A percentile compares a stretch with the other conserved stretches of the same genome.
phyloP scores from a whole-genome alignment of 1,140 invertebrate species.

The Calephelis virginiensis region DNA sequence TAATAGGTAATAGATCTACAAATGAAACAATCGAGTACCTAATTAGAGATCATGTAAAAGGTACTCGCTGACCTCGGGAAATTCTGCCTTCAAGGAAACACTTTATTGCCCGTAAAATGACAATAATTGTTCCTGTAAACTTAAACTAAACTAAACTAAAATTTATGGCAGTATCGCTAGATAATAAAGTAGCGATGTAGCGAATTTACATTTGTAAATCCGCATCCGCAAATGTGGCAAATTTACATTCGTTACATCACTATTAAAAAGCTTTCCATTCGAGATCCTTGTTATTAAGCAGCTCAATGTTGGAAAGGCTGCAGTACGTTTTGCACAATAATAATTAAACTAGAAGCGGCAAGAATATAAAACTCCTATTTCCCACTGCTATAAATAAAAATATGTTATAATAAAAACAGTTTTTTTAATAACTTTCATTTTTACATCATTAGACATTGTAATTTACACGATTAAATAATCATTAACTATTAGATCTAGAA shows the following conservation, averaged over 20 bases:
- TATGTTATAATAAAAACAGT: conserved; percentile 1
- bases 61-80: conserved; percentile 42
- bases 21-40: conserved; percentile 13
- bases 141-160: conserved; percentile 53
- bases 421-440: no score
- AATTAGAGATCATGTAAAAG: conserved; percentile 16
- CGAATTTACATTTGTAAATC: no score
- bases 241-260: conserved; percentile 9
- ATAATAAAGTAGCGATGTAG: not conserved
- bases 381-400: not conserved
- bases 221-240: no score
- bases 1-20: not conserved
- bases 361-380: not conserved
- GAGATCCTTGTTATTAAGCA: conserved; percentile 58
- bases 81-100: conserved; percentile 45
- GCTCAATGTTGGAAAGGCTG: conserved; percentile 48
- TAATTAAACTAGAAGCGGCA: conserved; percentile 8
- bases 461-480: no score
- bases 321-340: conserved; percentile 19
- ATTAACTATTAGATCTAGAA: no score
- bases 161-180: conserved; percentile 57
- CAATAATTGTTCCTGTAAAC: conserved; percentile 32
- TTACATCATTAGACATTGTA: no score
- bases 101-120: conserved; percentile 29
- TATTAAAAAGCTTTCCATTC: conserved; percentile 58